Base-by-base conservation (phyloP, 2,888 invertebrate species). In the Caenorhabditis sulstoni region DNA sequence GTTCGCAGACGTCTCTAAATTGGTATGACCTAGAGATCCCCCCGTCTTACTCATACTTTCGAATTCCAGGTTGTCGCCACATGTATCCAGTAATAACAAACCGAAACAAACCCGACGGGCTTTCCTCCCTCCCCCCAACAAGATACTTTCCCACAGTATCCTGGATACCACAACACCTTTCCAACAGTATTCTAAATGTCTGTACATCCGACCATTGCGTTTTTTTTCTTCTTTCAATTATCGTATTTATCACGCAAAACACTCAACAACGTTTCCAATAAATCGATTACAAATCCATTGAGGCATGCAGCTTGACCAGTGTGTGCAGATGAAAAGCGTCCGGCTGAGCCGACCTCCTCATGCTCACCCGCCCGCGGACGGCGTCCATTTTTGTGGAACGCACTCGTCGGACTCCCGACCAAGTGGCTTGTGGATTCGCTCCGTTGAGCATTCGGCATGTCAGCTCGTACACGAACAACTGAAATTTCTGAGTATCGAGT, bases 391-490 rank as follows among this genome's bases (percentile, higher is more conserved):
- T 71, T 11, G 55, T 71, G 3, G 70, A 55, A 49, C 76, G 61
- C 16, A 84, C 78, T 11, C 82, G 53, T 23, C 74, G 66, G 11
- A 83, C 71, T 7, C 79, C 79, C 1, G 74, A 66, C 84, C 82
- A 86, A 4, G 87, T 87, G 23, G 84, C 78, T 59, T 87, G 73
- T 37, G 87, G 87, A 65, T 87, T 87, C 9, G 87, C 87, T 18
- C 87, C 87, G 57, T 84, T 85, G 39, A 87, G 61, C 81, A 86
- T 84, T 47, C 87, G 70, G 35, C 82, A 81, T 1, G 87, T 81
- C 23, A 87, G 62, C 41, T 86, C 83, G 68, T 87, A 87, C 20
- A 85, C 82, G 18, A 80, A 64, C 11, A 85, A 35, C 86, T 87
- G 61, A 37, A 84, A 81, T 8, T 2, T 22, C n/a, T n/a, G n/a